Percentiles rank a stretch among this genome's conserved stretches.
phyloP scores from a whole-genome alignment of 2,797 vertebrate species.

The Crocidura indochinensis region DNA sequence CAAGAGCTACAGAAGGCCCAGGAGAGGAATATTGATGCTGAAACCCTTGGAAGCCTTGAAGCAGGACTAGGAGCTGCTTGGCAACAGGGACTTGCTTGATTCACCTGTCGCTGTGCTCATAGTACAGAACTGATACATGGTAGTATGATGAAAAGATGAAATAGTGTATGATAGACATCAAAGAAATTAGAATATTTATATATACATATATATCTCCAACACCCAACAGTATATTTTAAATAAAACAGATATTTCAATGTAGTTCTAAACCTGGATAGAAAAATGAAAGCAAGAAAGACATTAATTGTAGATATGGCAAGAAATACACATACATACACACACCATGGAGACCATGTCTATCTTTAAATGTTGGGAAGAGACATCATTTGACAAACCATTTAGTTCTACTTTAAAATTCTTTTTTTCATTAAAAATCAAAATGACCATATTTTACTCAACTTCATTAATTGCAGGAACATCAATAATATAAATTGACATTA shows the following conservation, averaged over 20 bases:
- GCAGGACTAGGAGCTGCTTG: neutral
- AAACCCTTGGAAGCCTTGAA: neutral
- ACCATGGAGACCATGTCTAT: neutral
- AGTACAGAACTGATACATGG: neutral
- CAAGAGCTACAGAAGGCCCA: conserved; percentile 21
- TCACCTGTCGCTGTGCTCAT: neutral
- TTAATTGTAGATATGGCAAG: conserved; percentile 40
- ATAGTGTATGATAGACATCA: neutral
- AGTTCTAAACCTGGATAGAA: conserved; percentile 36
- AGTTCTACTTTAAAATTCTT: conserved; percentile 19
- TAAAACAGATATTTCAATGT: conserved; percentile 26
- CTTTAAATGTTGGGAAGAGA: conserved; percentile 18
- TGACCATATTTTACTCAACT: conserved; percentile 34
- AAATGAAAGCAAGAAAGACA: conserved; percentile 31
- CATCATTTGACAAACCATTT: neutral
- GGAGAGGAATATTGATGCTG: neutral
- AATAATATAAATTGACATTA: neutral
- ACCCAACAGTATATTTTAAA: conserved; percentile 15
- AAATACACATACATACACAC: neutral
- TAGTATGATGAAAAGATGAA: neutral
- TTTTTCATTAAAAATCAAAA: conserved; percentile 42
- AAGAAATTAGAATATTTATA: neutral
- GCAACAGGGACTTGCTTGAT: neutral
- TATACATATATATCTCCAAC: neutral
- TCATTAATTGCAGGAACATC: neutral